Evolutionary conservation across 1,140 invertebrate species (phyloP), one percentile per base, ranked within the genome.

Genomic region (Calycopis cecrops): DNA sequence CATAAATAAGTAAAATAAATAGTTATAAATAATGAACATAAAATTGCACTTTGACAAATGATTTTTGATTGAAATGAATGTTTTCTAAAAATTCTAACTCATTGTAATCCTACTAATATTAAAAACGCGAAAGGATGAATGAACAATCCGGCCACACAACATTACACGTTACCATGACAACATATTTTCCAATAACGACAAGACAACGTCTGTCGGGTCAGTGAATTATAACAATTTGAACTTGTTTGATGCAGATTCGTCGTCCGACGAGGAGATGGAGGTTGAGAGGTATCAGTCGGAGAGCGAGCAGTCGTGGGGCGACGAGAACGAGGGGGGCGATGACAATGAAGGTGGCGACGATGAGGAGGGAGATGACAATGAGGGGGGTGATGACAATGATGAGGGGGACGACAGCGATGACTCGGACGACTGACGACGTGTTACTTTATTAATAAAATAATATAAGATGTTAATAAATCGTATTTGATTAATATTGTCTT

Each of bases 251-350:
- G 6, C 55, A 88, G 85, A 88, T 52, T 65, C 80, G 2, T 86
- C 85, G 37, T 85, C 83, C n/a, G 81, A 80, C 18, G 80, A 84
- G 16, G 83, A 85, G 8, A 67, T 76, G 63, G 76, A 80, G 17
- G 56, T 76, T 1, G 82, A 79, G 11, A 62, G 60, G 2, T 77
- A 73, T 44, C 67, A 76, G 37, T 80, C 83, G 3, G 77, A 76
- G 50, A 83, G 81, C 44, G 71, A 77, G 18, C 69, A 60, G 48
- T 70, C 67, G 10, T 70, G 67, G 59, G 63, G 51, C 10, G 57
- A 62, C 18, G 65, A 60, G 9, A 59, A 54, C 0, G 60, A 65
- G 4, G 60, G 50, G 17, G 65, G 62, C 10, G 61, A 50, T 35
- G 61, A 62, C 38, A 52, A 56, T 14, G 63, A 55, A 10, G 35